phyloP scores from a whole-genome alignment of 2,888 invertebrate genomes.

The Andrena camellia region DNA sequence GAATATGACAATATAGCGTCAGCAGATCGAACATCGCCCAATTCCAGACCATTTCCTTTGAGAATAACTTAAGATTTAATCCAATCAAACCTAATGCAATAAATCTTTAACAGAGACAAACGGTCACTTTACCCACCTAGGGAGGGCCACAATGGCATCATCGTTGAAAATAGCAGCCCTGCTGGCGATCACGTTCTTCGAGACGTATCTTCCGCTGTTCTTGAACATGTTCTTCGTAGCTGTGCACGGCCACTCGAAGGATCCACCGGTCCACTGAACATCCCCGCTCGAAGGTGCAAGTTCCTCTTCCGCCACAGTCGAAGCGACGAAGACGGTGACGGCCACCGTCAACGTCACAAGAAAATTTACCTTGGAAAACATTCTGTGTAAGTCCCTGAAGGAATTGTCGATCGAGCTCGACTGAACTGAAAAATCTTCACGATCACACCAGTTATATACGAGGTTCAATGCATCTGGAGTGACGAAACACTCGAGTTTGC shows the following conservation, averaged over 20 bases:
- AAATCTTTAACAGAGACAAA: neutral
- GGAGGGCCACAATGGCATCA: slow-evolving; percentile 87
- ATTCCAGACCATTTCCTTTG: too few species aligned
- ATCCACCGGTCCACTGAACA: slow-evolving; percentile 84
- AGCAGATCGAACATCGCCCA: too few species aligned
- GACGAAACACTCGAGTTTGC: slow-evolving; percentile 10
- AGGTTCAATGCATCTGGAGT: neutral
- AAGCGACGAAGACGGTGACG: slow-evolving; percentile 54
- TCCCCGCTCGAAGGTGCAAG: slow-evolving; percentile 74
- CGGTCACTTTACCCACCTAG: slow-evolving; percentile 81
- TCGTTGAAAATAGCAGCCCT: slow-evolving; percentile 88
- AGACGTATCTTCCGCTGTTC: slow-evolving; percentile 87
- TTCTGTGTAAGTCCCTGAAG: neutral
- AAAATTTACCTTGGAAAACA: slow-evolving; percentile 33
- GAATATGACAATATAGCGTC: too few species aligned
- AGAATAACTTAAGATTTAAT: too few species aligned
- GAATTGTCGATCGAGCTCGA: neutral
- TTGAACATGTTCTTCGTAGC: slow-evolving; percentile 87
- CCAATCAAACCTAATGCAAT: neutral
- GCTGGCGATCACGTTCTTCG: slow-evolving; percentile 88
- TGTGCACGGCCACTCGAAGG: slow-evolving; percentile 87
- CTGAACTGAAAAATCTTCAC: slow-evolving; percentile 18
- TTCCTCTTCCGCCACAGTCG: slow-evolving; percentile 68
- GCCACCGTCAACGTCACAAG: slow-evolving; percentile 57
- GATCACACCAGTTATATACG: slow-evolving; percentile 40